These are phyloP conservation scores for Microvelia longipes DNA, from an alignment of 1,140 invertebrate genomes.

Conservation along the genomic window DNA sequence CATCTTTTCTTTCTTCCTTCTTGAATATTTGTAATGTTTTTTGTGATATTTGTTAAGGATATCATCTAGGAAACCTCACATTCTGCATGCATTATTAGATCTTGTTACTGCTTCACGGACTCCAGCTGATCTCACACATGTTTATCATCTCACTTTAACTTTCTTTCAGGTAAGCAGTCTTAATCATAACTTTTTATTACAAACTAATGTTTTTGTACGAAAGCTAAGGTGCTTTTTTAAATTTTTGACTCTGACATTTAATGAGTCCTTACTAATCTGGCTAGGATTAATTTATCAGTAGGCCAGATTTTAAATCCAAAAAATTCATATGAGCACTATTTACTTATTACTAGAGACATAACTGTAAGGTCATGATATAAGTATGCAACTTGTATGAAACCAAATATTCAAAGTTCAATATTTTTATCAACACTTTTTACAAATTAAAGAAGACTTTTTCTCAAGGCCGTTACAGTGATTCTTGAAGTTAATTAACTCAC, in stretches of 20 bases:
- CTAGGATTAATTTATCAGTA: background rate
- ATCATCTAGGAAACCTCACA: constrained; percentile 42
- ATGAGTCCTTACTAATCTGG: background rate
- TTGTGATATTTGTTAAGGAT: constrained; percentile 20
- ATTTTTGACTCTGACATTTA: background rate
- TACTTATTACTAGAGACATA: background rate
- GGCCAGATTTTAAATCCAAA: background rate
- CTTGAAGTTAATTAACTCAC: no score
- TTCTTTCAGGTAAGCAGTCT: constrained; percentile 36
- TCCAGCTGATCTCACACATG: constrained; percentile 45
- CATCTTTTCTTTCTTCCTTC: background rate
- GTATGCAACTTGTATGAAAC: no score
- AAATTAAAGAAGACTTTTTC: no score
- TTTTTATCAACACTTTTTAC: no score
- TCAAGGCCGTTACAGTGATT: no score
- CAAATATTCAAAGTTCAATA: no score
- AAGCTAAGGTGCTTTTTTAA: no score
- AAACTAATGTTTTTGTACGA: background rate
- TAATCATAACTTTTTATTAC: background rate
- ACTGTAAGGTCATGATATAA: background rate
- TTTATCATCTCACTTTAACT: constrained; percentile 49
- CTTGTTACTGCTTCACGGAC: constrained; percentile 51
- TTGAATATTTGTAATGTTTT: background rate
- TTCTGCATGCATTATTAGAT: constrained; percentile 48
- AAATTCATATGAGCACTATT: background rate